phyloP scores from a whole-genome alignment of 2,888 invertebrate species.

The Micoletzkya japonica region DNA sequence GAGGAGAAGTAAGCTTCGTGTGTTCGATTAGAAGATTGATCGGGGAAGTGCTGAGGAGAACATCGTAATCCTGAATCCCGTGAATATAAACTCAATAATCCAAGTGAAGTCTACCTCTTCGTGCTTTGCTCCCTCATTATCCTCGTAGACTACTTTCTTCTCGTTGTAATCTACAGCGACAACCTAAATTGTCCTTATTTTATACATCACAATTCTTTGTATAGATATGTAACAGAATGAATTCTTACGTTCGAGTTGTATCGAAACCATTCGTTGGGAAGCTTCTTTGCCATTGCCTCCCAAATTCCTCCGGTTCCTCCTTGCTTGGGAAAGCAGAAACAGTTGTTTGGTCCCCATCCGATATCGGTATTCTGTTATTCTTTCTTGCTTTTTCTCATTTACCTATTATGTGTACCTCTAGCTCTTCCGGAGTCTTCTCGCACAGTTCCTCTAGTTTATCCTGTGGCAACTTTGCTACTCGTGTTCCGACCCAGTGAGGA shows the following conservation, averaged over 20 bases:
- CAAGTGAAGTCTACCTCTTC: background rate
- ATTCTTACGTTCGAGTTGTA: slow-evolving; percentile 48
- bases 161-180: slow-evolving; percentile 41
- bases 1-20: slow-evolving; percentile 51
- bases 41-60: slow-evolving; percentile 57
- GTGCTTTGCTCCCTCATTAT: slow-evolving; percentile 32
- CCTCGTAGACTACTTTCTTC: slow-evolving; percentile 44
- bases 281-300: slow-evolving; percentile 57
- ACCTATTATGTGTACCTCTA: slow-evolving; percentile 38
- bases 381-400: too few species aligned
- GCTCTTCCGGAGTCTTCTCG: slow-evolving; percentile 54
- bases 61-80: slow-evolving; percentile 44
- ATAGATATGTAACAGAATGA: background rate
- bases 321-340: slow-evolving; percentile 61
- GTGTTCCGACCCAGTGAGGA: slow-evolving; percentile 59
- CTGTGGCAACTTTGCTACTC: slow-evolving; percentile 62
- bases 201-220: background rate
- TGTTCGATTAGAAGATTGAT: slow-evolving; percentile 57
- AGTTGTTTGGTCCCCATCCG: slow-evolving; percentile 63
- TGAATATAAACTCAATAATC: too few species aligned
- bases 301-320: slow-evolving; percentile 64
- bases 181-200: slow-evolving; percentile 40
- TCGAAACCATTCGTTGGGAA: slow-evolving; percentile 58
- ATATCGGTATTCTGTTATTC: slow-evolving; percentile 57
- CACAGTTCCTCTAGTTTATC: slow-evolving; percentile 61